A percentile compares a stretch with the other conserved stretches of the same genome.
Evolutionary conservation across 2,797 vertebrate genomes (phyloP).

Genomic region (Aeoliscus strigatus): DNA sequence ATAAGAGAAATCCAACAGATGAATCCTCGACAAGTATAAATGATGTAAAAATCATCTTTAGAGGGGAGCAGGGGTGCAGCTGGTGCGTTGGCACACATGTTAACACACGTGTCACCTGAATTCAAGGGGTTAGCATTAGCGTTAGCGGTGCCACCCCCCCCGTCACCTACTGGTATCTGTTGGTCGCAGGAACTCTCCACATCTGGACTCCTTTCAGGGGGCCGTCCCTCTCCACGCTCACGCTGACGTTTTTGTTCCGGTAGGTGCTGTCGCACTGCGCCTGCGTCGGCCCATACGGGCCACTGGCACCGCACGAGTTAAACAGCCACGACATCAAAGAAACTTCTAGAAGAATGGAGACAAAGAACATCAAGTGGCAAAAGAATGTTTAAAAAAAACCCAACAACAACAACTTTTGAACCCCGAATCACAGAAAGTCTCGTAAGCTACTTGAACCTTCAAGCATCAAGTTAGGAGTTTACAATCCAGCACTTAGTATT

Average conservation of each 20-base stretch:
- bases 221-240: slow-evolving; percentile 77
- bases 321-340: slow-evolving; percentile 82
- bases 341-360: slow-evolving; percentile 58
- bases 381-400: no score
- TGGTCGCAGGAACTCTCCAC: slow-evolving; percentile 83
- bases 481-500: slow-evolving; percentile 12
- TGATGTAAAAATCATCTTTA: no score
- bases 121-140: not conserved
- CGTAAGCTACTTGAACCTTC: not conserved
- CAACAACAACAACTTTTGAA: no score
- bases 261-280: slow-evolving; percentile 85
- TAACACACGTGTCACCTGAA: not conserved
- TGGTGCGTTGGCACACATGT: no score
- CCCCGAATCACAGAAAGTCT: not conserved
- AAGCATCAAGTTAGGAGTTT: slow-evolving; percentile 2
- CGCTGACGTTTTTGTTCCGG: slow-evolving; percentile 78
- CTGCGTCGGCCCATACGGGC: slow-evolving; percentile 82
- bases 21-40: no score
- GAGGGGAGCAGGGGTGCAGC: no score
- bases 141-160: not conserved
- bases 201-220: slow-evolving; percentile 80
- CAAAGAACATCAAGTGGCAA: no score
- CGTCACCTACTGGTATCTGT: slow-evolving; percentile 80
- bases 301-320: slow-evolving; percentile 83
- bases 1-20: no score